Base-by-base conservation (phyloP, 1,140 invertebrate genomes). In the Rhyzopertha dominica region DNA sequence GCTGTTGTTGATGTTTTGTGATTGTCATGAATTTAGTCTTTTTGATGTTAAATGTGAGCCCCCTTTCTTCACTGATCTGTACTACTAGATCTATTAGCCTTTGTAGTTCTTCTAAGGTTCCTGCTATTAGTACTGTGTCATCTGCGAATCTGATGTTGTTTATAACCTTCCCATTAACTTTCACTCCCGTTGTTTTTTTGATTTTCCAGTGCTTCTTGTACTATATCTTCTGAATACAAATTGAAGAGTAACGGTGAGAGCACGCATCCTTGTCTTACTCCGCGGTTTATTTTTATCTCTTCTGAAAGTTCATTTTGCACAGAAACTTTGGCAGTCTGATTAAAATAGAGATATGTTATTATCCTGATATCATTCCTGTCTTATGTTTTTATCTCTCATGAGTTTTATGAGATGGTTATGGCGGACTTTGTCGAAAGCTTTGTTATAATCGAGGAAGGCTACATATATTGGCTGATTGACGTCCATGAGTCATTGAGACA, bases 211-310 rank as follows among this genome's bases (percentile, higher is more conserved):
- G 52, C 42, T 38, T 42, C 30, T 8, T 47, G 29, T 20, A 54
- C 43, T 14, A 54, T 47, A 8, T 38, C 25, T 30, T 59, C 52
- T 12, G 49, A 43, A 41, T 65, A 67, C 13, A 63, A 43, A 39
- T 66, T 61, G 36, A 67, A 65, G 10, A 68, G 53, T 5, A 65
- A 45, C 14, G 58, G 59, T 24, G 55, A 61, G n/a, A 60, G 24
- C 12, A 61, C 46, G 28, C 59, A 65, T 8, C 60, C 61, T 32
- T 65, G 63, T 9, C 56, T 46, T 5, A 62, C 55, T 14, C 56
- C 58, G 34, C 51, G 38, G 25, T 26, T 41, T 23, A 52, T 59
- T 46, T 37, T 19, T 8, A 56, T 44, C 16, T 50, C 35, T 10
- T 54, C 47, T 7, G 51, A 43, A 13, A 30, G 22, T 16, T 41